Base-by-base conservation (phyloP, 2,797 vertebrate genomes). In the Coluber constrictor region DNA sequence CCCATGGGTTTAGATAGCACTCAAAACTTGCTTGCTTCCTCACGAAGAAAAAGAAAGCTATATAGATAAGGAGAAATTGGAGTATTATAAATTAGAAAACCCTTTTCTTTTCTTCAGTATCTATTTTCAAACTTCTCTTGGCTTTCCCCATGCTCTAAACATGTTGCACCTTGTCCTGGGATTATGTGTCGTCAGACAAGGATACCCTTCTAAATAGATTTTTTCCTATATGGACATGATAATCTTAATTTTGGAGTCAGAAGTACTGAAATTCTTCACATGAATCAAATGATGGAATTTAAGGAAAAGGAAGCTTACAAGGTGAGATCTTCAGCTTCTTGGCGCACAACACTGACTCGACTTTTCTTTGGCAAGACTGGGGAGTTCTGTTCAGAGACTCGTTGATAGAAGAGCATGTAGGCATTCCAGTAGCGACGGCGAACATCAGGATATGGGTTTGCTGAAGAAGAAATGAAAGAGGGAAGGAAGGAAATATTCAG, bases 351-450 rank as follows among this genome's bases (percentile, higher is more conserved):
- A 20, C 99, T 99, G 95, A 99, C 99, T 89, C 99, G 94, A 96
- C 99, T 99, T 95, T 99, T 99, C 97, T 99, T 99, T 96, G 99
- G 99, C 55, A 99, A 95, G 55, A 99, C 99, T 0, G 99, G 99
- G 0, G 99, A 99, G 97, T 99, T 99, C 96, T 99, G 99, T 94
- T 99, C 99, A 0, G 99, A 99, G 74, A 99, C 99, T 90, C 99
- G 98, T 97, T 99, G 99, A 97, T 99, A 99, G 96, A 99, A 99
- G 90, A 99, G 97, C 99, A 99, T 99, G 96, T 99, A 99, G 92
- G 99, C 99, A 0, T 99, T 99, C 99, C 99, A 99, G 97, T 99
- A 99, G 59, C 99, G 98, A 90, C 99, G 97, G 37, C 99, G 98
- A 57, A 99, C 98, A 1, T 99, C 99, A 4, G 99, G 99, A 96